Evolutionary conservation across 1,140 invertebrate species (phyloP), one percentile per base, ranked within the genome.

Genomic region (Procambarus clarkii): DNA sequence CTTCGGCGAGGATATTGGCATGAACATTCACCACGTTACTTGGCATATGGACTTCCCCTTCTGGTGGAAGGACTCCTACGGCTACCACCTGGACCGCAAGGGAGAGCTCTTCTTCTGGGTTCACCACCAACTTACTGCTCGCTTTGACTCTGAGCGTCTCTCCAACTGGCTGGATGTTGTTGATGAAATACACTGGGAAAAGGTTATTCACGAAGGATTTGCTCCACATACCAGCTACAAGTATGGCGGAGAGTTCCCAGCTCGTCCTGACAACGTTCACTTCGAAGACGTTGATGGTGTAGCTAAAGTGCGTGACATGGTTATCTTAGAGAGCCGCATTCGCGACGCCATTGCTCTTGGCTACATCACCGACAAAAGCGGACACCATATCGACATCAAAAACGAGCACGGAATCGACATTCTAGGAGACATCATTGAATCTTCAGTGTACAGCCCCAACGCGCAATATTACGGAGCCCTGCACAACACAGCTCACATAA

Each of bases 1-100:
- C 81, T 92, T 96, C 93, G 95, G 95, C 45, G 96, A 97, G 94
- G 96, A 97, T 93, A 95, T 97, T 92, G 96, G 96, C 89, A 94
- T 34, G 34, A 34, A 34, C 34, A 34, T 34, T 34, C 34, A 34
- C 34, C 34, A 34, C 34, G 34, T 34, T 34, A 34, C 34, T 34
- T 34, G 34, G 34, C 34, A 95, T 93, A 88, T 95, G 58, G 94
- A 95, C 71, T 95, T 94, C 79, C 95, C 96, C 94, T 94, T 94
- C 92, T 96, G 95, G 95, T 93, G 95, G 71, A 94, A 9, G 93
- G 95, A 88, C 94, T 94, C 82, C 90, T 92, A 92, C 21, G 92
- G 92, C 69, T 71, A 92, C 18, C 87, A 92, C 34, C 60, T 82
- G 13, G 92, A 93, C n/a, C 60, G 93, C 5, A 93, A 93, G 85